phyloP scores from a whole-genome alignment of 2,888 invertebrate genomes.

The Mechanitis messenoides region DNA sequence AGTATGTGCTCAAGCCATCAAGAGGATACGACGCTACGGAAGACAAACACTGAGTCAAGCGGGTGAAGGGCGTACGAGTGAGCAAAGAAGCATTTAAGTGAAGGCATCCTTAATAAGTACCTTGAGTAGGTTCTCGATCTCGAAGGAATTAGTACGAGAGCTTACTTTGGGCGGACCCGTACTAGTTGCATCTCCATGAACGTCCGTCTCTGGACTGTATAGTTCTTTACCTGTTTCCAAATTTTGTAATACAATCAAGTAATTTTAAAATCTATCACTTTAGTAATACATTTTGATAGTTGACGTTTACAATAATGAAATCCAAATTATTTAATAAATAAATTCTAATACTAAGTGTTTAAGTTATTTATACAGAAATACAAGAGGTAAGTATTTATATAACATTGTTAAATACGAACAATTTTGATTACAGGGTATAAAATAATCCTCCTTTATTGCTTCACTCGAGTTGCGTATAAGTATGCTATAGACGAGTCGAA shows the following conservation, averaged over 20 bases:
- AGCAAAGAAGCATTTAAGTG: constrained; percentile 33
- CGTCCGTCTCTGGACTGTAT: constrained; percentile 79
- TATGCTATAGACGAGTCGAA: constrained; percentile 17
- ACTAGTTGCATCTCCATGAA: constrained; percentile 52
- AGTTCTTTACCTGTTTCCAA: constrained; percentile 81
- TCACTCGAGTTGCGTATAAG: constrained; percentile 14
- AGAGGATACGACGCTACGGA: constrained; percentile 26
- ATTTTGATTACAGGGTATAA: constrained; percentile 11
- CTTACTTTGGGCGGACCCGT: constrained; percentile 79
- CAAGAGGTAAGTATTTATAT: not conserved
- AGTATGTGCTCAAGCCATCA: constrained; percentile 23
- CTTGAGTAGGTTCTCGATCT: constrained; percentile 96
- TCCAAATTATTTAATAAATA: too few relatives aligned
- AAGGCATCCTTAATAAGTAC: constrained; percentile 44
- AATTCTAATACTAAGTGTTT: too few relatives aligned
- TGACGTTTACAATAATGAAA: too few relatives aligned
- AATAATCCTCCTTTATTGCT: constrained; percentile 19
- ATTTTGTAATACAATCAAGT: not conserved
- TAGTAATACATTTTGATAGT: too few relatives aligned
- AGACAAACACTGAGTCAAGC: constrained; percentile 30
- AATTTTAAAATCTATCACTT: too few relatives aligned
- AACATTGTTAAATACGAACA: not conserved
- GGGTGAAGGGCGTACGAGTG: constrained; percentile 34
- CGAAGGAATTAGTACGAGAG: constrained; percentile 93
- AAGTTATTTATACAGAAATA: constrained; percentile 33